Conservation (phyloP, 30 jellyfish, hydroid and myxozoan genomes). For the Aurelia aurita region DNA sequence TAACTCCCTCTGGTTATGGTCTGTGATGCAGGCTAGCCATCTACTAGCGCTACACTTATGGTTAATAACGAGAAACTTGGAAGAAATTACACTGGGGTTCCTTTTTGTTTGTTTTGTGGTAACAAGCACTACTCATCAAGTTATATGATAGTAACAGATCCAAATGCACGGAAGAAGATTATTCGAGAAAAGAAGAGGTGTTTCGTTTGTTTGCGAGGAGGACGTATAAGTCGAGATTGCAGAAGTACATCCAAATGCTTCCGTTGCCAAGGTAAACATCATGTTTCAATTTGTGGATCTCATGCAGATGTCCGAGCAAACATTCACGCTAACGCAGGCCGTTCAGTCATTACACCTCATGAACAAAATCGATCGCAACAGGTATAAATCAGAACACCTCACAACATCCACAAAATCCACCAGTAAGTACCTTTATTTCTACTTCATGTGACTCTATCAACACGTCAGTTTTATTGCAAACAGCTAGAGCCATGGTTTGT, state of each 20-base stretch:
- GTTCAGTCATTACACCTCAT: too few species aligned
- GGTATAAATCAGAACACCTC: too few species aligned
- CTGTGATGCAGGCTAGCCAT: too few species aligned
- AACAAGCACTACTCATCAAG: slow-evolving; percentile 32
- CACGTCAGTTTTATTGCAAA: too few species aligned
- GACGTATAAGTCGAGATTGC: slow-evolving; percentile 3
- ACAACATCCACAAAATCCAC: too few species aligned
- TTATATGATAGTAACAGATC: slow-evolving; percentile 14
- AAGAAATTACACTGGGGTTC: neutral
- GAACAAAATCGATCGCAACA: too few species aligned
- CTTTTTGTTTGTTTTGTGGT: slow-evolving; percentile 2
- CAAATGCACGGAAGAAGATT: slow-evolving; percentile 1
- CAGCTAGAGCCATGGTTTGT: too few species aligned
- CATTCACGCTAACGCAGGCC: too few species aligned
- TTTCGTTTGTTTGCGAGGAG: slow-evolving; percentile 18
- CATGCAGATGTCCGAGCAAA: neutral
- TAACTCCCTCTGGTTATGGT: too few species aligned
- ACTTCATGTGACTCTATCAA: too few species aligned
- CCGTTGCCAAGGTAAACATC: slow-evolving; percentile 14
- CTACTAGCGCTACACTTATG: slow-evolving; percentile 17
- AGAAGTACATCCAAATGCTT: slow-evolving; percentile 7
- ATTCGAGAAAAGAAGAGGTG: neutral
- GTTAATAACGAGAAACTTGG: slow-evolving; percentile 4
- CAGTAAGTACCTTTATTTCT: too few species aligned
- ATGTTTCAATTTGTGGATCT: slow-evolving; percentile 4